A percentile compares a stretch with the other conserved stretches of the same genome.
Evolutionary conservation across 2,797 vertebrate genomes (phyloP).

Genomic region (Eulemur coronatus): DNA sequence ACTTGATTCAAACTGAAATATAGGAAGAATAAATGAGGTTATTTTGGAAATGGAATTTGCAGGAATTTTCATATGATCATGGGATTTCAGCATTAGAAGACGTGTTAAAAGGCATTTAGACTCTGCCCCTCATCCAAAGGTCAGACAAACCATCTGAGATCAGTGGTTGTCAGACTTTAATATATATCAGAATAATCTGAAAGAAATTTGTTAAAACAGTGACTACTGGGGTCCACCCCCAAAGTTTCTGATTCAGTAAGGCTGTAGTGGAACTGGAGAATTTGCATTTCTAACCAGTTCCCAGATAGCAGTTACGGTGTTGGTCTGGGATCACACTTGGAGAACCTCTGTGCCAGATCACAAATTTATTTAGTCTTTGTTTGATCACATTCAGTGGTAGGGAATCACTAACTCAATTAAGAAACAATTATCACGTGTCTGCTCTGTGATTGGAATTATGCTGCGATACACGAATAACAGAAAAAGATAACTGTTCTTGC

Average conservation of each 20-base stretch:
- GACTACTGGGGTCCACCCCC: not conserved
- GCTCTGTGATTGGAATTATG: not conserved
- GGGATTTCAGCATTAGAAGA: not conserved
- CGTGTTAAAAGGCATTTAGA: not conserved
- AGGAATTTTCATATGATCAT: not conserved
- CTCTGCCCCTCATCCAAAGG: not conserved
- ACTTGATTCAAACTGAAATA: slow-evolving; percentile 7
- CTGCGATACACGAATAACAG: not conserved
- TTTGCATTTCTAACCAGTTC: not conserved
- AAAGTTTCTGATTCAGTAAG: not conserved
- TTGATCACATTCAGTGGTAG: not conserved
- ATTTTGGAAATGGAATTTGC: not conserved
- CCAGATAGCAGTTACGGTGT: not conserved
- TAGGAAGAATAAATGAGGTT: not conserved
- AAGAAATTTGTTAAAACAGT: not conserved
- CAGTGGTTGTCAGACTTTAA: not conserved
- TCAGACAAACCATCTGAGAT: not conserved
- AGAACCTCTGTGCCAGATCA: not conserved
- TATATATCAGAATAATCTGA: not conserved
- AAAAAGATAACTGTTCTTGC: not conserved
- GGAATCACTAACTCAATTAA: not conserved
- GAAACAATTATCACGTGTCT: not conserved
- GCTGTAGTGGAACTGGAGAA: not conserved
- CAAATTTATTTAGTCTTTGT: not conserved
- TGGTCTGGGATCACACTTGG: not conserved